Evolutionary conservation across 2,888 invertebrate genomes (phyloP).

Genomic region (Agrotis segetum): DNA sequence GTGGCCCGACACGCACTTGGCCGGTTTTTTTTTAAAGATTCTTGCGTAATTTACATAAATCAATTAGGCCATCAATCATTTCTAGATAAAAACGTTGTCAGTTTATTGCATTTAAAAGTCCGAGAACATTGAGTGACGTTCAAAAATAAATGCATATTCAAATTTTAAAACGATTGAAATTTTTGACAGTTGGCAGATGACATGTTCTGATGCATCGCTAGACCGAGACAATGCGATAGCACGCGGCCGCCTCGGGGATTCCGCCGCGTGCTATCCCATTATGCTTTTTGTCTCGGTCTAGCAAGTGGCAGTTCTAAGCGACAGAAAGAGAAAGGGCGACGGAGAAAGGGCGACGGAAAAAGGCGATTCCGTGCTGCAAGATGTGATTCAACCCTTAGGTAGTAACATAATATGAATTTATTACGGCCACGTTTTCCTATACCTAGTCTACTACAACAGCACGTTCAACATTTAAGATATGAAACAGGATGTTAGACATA

Average conservation of each 20-base stretch:
- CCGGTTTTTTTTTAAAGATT: no score
- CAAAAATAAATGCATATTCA: no score
- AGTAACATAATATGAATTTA: not conserved
- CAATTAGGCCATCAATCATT: not conserved
- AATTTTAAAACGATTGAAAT: not conserved
- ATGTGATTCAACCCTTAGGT: no score
- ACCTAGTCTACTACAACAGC: not conserved
- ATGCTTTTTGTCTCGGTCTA: no score
- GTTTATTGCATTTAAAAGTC: constrained; percentile 1
- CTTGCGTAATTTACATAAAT: not conserved
- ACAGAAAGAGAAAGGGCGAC: no score
- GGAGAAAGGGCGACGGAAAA: no score
- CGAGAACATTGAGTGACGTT: not conserved
- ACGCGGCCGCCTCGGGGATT: no score
- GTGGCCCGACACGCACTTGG: no score
- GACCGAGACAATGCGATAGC: no score
- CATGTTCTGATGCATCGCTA: not conserved
- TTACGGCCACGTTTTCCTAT: not conserved
- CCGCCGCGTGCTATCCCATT: no score
- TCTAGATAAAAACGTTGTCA: not conserved
- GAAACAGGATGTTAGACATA: not conserved
- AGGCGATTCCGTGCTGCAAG: no score
- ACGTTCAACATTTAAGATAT: not conserved
- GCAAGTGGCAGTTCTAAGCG: no score
- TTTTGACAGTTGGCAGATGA: constrained; percentile 3